Conservation (phyloP, 2,797 vertebrate species). For the Nyctibius grandis region DNA sequence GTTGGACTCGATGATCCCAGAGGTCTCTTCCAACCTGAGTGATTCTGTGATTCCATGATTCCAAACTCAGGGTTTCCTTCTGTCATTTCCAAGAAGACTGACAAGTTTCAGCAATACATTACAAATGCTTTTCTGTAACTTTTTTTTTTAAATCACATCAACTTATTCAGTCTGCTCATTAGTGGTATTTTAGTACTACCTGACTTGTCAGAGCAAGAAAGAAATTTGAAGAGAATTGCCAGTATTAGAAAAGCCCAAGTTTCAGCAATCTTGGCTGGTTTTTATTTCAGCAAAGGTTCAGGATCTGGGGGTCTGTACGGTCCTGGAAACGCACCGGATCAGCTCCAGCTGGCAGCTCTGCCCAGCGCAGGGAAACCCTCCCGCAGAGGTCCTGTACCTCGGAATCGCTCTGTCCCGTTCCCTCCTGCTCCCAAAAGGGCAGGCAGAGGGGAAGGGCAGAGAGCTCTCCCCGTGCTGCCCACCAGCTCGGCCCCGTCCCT, state of each 20-base stretch:
- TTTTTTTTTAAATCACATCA: neutral
- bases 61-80: neutral
- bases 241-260: neutral
- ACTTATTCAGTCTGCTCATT: neutral
- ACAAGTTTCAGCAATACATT: neutral
- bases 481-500: neutral
- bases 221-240: neutral
- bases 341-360: neutral
- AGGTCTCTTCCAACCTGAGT: too few relatives aligned
- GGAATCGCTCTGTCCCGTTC: accelerated
- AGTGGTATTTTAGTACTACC: neutral
- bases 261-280: neutral
- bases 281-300: neutral
- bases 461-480: neutral
- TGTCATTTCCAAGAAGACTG: neutral
- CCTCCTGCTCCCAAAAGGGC: neutral
- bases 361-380: neutral
- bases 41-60: too few relatives aligned
- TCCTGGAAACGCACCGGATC: neutral
- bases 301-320: too few relatives aligned
- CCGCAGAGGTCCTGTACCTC: neutral
- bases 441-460: neutral
- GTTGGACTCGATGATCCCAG: too few relatives aligned
- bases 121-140: neutral
- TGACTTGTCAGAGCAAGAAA: neutral